phyloP scores from a whole-genome alignment of 2,888 invertebrate species.

The Melanotus villosus region DNA sequence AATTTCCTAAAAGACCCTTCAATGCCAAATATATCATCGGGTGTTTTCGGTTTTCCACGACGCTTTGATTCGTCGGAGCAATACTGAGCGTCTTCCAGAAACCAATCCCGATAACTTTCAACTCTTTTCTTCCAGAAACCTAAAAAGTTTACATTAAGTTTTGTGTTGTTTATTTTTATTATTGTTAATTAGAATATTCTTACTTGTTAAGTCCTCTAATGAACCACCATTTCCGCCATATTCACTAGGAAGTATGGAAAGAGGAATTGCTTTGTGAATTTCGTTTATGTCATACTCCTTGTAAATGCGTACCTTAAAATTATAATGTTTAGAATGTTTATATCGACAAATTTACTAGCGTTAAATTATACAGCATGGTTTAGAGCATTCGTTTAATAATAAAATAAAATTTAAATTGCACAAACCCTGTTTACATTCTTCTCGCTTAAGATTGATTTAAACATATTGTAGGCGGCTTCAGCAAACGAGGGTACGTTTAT shows the following conservation, averaged over 20 bases:
- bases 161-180: background rate
- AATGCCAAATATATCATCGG: slow-evolving; percentile 71
- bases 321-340: no score
- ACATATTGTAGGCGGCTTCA: slow-evolving; percentile 17
- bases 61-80: slow-evolving; percentile 71
- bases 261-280: slow-evolving; percentile 73
- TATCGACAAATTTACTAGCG: no score
- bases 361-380: no score
- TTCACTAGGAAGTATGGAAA: slow-evolving; percentile 74
- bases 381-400: no score
- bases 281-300: slow-evolving; percentile 59
- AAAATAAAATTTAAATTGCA: background rate
- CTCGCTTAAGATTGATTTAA: slow-evolving; percentile 66
- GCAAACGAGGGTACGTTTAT: slow-evolving; percentile 10
- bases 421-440: slow-evolving; percentile 74
- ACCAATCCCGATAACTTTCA: slow-evolving; percentile 62
- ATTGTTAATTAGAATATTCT: background rate
- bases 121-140: slow-evolving; percentile 70
- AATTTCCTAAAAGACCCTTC: slow-evolving; percentile 72
- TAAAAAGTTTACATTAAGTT: slow-evolving; percentile 47
- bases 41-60: slow-evolving; percentile 70
- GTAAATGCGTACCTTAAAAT: background rate
- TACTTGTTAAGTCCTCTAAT: slow-evolving; percentile 67
- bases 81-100: slow-evolving; percentile 69
- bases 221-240: slow-evolving; percentile 77